A percentile compares a stretch with the other conserved stretches of the same genome.
Evolutionary conservation across 2,113 vertebrate species (phyloP).

Genomic region (Eudorcas thomsonii): DNA sequence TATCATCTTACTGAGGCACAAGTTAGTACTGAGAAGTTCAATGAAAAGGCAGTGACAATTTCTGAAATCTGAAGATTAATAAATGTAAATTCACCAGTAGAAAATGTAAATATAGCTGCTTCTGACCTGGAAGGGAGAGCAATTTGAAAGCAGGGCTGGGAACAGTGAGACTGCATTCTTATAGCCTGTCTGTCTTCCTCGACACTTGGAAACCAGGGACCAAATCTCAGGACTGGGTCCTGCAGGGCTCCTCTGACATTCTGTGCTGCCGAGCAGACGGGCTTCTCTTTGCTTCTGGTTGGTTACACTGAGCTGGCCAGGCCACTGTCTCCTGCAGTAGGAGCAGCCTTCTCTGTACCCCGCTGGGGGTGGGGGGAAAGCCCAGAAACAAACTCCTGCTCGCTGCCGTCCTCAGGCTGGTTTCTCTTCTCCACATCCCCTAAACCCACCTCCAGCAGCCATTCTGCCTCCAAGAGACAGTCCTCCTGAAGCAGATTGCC

Average conservation of each 20-base stretch:
- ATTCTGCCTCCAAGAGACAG: neutral
- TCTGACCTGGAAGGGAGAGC: neutral
- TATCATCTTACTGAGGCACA: neutral
- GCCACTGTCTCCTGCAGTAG: neutral
- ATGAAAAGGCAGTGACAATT: neutral
- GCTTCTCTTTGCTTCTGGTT: neutral
- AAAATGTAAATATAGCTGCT: neutral
- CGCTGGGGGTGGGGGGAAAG: fast-evolving
- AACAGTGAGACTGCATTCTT: neutral
- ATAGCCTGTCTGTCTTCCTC: neutral
- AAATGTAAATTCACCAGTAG: neutral
- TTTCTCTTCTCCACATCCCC: neutral
- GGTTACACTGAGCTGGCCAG: neutral
- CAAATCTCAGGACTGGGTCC: neutral
- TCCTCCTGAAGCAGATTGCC: neutral
- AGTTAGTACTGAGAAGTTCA: neutral
- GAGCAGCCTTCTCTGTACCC: neutral
- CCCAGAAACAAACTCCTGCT: neutral
- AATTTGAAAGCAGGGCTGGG: neutral
- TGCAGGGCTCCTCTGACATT: neutral
- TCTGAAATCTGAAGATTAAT: neutral
- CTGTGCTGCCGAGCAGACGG: neutral
- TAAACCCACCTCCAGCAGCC: too few species aligned
- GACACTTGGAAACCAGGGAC: neutral
- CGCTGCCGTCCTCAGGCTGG: neutral